phyloP scores from a whole-genome alignment of 2,888 invertebrate genomes.

The Latrodectus elegans region DNA sequence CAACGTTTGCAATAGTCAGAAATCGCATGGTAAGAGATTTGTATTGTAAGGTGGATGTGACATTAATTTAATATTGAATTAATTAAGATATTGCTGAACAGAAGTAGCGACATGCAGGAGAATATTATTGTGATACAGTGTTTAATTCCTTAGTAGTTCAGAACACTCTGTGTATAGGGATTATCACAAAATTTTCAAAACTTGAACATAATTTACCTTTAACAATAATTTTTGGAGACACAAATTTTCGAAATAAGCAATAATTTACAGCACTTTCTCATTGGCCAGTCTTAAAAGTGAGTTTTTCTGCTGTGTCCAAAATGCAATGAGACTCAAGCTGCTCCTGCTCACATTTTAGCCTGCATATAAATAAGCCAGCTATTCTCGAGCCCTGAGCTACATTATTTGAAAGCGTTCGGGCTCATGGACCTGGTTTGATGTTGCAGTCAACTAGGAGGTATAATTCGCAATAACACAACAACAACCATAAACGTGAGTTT shows the following conservation, averaged over 20 bases:
- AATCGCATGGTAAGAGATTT: not conserved
- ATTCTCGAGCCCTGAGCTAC: no score
- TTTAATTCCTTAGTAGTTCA: not conserved
- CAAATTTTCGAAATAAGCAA: not conserved
- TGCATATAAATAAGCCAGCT: not conserved
- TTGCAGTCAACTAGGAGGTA: no score
- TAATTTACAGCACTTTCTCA: no score
- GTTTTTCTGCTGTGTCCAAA: no score
- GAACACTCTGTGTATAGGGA: not conserved
- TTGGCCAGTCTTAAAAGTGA: no score
- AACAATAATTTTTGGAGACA: not conserved
- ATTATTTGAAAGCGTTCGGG: no score
- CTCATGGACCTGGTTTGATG: no score
- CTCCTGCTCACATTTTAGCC: no score
- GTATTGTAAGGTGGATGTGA: constrained; percentile 12
- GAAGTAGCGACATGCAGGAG: constrained; percentile 13
- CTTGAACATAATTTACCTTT: not conserved
- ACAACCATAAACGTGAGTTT: no score
- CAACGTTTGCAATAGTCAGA: not conserved
- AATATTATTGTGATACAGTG: constrained; percentile 16
- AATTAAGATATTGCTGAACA: constrained; percentile 23
- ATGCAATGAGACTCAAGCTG: no score
- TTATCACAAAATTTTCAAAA: not conserved
- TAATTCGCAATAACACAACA: no score
- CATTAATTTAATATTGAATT: constrained; percentile 19